Conservation (phyloP, 2,797 vertebrate species). For the Enteromius unitaeniatus region DNA sequence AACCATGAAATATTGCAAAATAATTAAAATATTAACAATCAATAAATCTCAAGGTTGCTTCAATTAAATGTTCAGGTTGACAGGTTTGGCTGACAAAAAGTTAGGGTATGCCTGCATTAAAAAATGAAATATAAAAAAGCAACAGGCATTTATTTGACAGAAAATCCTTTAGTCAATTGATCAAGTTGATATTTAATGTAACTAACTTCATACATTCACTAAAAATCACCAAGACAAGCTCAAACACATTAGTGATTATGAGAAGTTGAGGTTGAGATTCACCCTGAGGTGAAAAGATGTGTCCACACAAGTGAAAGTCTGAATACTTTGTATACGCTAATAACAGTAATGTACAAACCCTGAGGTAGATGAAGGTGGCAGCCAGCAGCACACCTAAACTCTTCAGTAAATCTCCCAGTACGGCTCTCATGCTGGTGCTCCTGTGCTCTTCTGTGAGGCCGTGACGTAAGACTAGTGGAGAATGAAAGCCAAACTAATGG, state of each 20-base stretch:
- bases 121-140: not conserved
- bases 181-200: not conserved
- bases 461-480: constrained; percentile 85
- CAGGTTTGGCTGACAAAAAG: not conserved
- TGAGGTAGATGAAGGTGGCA: constrained; percentile 84
- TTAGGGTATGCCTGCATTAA: not conserved
- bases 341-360: constrained; percentile 73
- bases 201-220: not conserved
- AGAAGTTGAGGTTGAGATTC: no score
- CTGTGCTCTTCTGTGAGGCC: constrained; percentile 53
- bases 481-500: constrained; percentile 84
- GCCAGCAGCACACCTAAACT: constrained; percentile 87
- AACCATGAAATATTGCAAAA: not conserved
- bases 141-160: not conserved
- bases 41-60: not conserved
- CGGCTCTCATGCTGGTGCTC: constrained; percentile 88
- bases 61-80: not conserved
- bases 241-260: not conserved
- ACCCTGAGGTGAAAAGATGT: not conserved
- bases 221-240: not conserved
- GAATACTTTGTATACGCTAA: not conserved
- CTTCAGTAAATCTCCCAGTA: constrained; percentile 90
- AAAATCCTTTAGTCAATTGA: not conserved
- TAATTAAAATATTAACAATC: not conserved
- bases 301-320: not conserved